These are phyloP conservation scores for Discoglossus pictus DNA, from an alignment of 2,797 vertebrate species.

Conservation along the genomic window DNA sequence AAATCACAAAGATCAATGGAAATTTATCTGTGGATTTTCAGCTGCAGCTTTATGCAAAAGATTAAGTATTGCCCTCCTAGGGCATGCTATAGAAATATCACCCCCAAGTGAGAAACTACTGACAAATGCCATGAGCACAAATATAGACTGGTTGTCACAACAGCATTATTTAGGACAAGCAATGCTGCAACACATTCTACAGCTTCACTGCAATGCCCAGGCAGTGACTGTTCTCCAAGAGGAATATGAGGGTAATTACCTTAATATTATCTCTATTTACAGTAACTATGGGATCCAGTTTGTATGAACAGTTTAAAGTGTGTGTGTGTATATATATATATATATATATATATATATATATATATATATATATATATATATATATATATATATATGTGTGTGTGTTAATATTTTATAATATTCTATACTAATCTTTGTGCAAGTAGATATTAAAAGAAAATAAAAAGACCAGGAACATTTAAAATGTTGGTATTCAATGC, in stretches of 20 bases:
- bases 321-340: no score
- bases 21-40: constrained; percentile 81
- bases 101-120: background rate
- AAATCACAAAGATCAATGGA: constrained; percentile 71
- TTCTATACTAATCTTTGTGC: no score
- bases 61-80: constrained; percentile 61
- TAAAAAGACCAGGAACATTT: no score
- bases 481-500: no score
- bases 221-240: constrained; percentile 77
- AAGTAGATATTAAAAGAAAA: no score
- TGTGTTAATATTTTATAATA: no score
- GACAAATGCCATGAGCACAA: background rate
- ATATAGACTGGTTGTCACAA: constrained; percentile 55
- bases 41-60: constrained; percentile 73
- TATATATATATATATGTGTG: no score
- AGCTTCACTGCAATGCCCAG: constrained; percentile 91
- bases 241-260: constrained; percentile 67
- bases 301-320: no score
- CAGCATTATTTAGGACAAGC: constrained; percentile 75
- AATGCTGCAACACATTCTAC: constrained; percentile 85
- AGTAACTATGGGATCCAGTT: no score
- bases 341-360: no score
- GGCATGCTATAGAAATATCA: constrained; percentile 48
- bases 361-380: no score
- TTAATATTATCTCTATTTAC: no score